Base-by-base conservation (phyloP, 1,140 invertebrate genomes). In the Diorhabda elongata region DNA sequence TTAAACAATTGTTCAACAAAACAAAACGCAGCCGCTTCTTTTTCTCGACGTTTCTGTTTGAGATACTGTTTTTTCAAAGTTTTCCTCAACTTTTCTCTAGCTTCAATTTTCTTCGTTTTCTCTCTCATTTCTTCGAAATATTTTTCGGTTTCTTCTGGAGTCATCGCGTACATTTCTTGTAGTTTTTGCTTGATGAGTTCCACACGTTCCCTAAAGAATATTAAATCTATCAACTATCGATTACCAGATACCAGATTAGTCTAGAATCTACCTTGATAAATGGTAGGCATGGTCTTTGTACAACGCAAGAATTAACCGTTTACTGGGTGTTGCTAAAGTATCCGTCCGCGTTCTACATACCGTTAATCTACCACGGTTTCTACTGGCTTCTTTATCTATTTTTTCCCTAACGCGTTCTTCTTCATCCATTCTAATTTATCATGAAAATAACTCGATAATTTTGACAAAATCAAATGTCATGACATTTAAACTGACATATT, bases 111-210 rank as follows among this genome's bases (percentile, higher is more conserved):
- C 26, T 67, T 64, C 4, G 68, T 44, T 52, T 74, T 59, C 7
- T 66, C 58, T 64, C 67, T 73, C 6, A 77, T 45, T 58, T 77
- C 65, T 56, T 73, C 67, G 59, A 79, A 79, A 62, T 79, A 79
- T 61, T 70, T 73, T 42, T 75, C 74, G 1, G 78, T 75, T 71
- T 79, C 76, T 68, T 78, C 77, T 3, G 77, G 76, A 5, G 75
- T 74, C 77, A 78, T 78, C 2, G 76, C 74, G 66, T 75, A 79
- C 4, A 74, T 63, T 68, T 77, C 75, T 43, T 76, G 76, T 42
- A 79, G 56, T 42, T 73, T 68, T 9, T 60, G 58, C 45, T 75
- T 75, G 8, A 77, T 67, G 44, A 68, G 70, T 42, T 75, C 71
- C 3, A 72, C 73, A 67, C 71, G 73, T 26, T 74, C 73, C 61